Conservation (phyloP, 2,888 invertebrate genomes). For the Polia nebulosa region DNA sequence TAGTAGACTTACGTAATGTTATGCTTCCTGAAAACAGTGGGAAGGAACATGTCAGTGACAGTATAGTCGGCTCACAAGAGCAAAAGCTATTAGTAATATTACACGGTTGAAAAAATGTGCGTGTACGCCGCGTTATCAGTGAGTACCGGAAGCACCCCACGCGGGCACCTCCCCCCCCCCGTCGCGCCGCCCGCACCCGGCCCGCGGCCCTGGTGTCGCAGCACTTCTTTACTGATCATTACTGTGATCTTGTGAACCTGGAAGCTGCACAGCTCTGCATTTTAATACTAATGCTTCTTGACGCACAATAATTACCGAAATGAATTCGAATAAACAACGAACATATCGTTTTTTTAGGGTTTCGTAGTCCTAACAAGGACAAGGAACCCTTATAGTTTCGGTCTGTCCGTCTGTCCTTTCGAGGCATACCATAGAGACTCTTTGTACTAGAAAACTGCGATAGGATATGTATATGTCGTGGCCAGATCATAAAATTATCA, state of each 20-base stretch:
- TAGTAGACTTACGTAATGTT: neutral
- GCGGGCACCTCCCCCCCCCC: slow-evolving; percentile 39
- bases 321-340: neutral
- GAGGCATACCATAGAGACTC: too few species aligned
- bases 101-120: slow-evolving; percentile 55
- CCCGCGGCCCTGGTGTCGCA: neutral
- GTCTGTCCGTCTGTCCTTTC: too few species aligned
- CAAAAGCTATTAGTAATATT: slow-evolving; percentile 11
- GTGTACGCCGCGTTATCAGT: slow-evolving; percentile 59
- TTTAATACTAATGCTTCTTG: neutral
- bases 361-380: too few species aligned
- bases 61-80: neutral
- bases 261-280: neutral
- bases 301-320: neutral
- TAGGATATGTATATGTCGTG: too few species aligned
- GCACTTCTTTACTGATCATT: neutral
- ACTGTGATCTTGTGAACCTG: neutral
- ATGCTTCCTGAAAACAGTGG: neutral
- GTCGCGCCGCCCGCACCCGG: slow-evolving; percentile 17
- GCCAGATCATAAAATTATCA: too few species aligned
- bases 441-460: too few species aligned
- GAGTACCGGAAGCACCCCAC: slow-evolving; percentile 61
- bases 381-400: too few species aligned
- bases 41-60: neutral
- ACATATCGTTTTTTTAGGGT: too few species aligned